Evolutionary conservation across 1,140 invertebrate species (phyloP), one percentile per base, ranked within the genome.

Genomic region (Oryzaephilus surinamensis): DNA sequence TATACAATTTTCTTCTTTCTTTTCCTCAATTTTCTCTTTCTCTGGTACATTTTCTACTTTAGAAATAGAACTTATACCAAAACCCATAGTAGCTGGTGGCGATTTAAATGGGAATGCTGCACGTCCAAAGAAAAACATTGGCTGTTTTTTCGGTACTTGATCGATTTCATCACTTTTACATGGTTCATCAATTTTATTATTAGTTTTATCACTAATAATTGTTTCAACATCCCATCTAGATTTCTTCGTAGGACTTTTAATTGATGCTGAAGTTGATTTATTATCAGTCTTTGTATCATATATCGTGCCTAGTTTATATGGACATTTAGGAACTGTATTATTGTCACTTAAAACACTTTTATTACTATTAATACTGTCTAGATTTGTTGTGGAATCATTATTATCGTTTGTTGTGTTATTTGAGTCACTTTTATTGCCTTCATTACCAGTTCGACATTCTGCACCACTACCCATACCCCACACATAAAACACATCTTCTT

Each of bases 401-500:
- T 19, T 29, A 23, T 34, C 16, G 32, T 21, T 41, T 5, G 1
- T 10, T 14, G 26, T 26, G 14, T 21, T 12, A 21, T 33, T 33
- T 20, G 12, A 28, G 10, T 20, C 21, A 30, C 21, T 23, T 16
- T 30, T 30, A 20, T 40, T 26, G n/a, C 44, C 31, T 14, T 53
- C 44, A 48, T 59, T 54, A 18, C 54, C 57, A 6, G 55, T 55
- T 31, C 55, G 33, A 41, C 54, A 83, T 10, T 79, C 76, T 13
- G 55, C 58, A 4, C 84, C 84, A 35, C 63, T 70, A 38, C 84
- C 84, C 51, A 78, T 73, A 2, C 84, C 84, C 47, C 65, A 72
- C 54, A 86, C 70, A 56, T 72, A 72, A 67, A 84, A 71, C 0
- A 81, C 67, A 7, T 74, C 72, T 57, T 85, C 81, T 61, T 86